Evolutionary conservation across 2,888 invertebrate genomes (phyloP).

Genomic region (Ormyrus thymus): DNA sequence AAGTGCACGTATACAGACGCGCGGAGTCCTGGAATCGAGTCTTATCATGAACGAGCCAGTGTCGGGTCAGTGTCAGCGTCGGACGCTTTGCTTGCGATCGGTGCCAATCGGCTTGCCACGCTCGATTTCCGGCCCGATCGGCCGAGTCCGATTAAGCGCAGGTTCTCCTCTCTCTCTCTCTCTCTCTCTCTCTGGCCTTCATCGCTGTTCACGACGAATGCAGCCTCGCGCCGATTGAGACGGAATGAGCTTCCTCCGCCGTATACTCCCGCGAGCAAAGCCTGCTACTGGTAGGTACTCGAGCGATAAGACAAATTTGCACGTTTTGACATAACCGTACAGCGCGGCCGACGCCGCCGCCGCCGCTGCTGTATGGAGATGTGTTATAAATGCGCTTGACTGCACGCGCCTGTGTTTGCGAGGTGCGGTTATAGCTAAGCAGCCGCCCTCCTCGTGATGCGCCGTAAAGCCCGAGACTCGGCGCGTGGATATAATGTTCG

Average conservation of each 20-base stretch:
- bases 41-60: neutral
- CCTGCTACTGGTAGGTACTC: neutral
- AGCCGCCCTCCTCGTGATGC: too few relatives aligned
- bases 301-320: constrained; percentile 27
- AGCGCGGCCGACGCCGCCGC: too few relatives aligned
- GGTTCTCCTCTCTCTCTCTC: too few relatives aligned
- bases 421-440: too few relatives aligned
- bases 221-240: constrained; percentile 2
- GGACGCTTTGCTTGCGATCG: neutral
- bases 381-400: too few relatives aligned
- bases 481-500: too few relatives aligned
- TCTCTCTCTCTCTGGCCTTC: too few relatives aligned
- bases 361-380: too few relatives aligned
- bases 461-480: too few relatives aligned
- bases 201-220: neutral
- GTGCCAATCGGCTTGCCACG: constrained; percentile 4
- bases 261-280: constrained; percentile 1
- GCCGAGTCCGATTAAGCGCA: constrained; percentile 8
- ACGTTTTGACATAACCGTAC: neutral
- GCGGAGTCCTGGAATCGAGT: too few relatives aligned
- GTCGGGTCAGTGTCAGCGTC: neutral
- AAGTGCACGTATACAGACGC: too few relatives aligned
- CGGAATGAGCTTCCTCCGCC: constrained; percentile 13
- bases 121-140: constrained; percentile 30
- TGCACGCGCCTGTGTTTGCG: too few relatives aligned